Conservation (phyloP, 2,113 vertebrate species). For the Oophaga pumilio region DNA sequence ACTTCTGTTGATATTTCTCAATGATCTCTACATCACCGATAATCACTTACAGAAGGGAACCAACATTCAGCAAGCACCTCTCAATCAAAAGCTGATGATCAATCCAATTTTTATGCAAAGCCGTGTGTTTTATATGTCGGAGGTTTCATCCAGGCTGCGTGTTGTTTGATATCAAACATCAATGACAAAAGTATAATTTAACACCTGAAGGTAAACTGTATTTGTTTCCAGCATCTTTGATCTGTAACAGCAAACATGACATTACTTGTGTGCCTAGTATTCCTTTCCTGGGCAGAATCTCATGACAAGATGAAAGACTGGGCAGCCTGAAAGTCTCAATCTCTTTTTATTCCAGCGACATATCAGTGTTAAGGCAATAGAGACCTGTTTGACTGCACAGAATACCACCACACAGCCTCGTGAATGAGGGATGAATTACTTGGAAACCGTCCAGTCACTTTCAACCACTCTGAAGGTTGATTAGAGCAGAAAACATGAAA, state of each 20-base stretch:
- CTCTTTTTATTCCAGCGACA: slow-evolving; percentile 36
- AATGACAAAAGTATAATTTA: slow-evolving; percentile 35
- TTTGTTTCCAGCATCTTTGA: slow-evolving; percentile 43
- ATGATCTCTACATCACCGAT: background rate
- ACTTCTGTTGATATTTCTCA: background rate
- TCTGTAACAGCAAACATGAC: slow-evolving; percentile 30
- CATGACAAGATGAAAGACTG: slow-evolving; percentile 26
- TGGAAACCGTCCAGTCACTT: slow-evolving; percentile 36
- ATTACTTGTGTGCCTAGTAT: slow-evolving; percentile 4
- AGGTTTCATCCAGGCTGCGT: slow-evolving; percentile 1
- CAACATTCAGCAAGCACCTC: background rate
- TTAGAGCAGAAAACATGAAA: slow-evolving; percentile 44
- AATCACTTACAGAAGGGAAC: background rate
- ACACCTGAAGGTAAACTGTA: slow-evolving; percentile 36
- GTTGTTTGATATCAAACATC: slow-evolving; percentile 41
- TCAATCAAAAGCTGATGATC: slow-evolving; percentile 10
- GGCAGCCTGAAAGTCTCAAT: slow-evolving; percentile 13
- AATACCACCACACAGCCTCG: slow-evolving; percentile 29
- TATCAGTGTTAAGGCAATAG: slow-evolving; percentile 30
- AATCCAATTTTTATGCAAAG: background rate
- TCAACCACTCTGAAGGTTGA: slow-evolving; percentile 36
- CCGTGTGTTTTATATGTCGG: slow-evolving; percentile 1
- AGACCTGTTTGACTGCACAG: slow-evolving; percentile 29
- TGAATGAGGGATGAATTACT: slow-evolving; percentile 32
- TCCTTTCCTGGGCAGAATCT: slow-evolving; percentile 12